Base-by-base conservation (phyloP, 2,113 vertebrate genomes). In the Lampris incognitus region DNA sequence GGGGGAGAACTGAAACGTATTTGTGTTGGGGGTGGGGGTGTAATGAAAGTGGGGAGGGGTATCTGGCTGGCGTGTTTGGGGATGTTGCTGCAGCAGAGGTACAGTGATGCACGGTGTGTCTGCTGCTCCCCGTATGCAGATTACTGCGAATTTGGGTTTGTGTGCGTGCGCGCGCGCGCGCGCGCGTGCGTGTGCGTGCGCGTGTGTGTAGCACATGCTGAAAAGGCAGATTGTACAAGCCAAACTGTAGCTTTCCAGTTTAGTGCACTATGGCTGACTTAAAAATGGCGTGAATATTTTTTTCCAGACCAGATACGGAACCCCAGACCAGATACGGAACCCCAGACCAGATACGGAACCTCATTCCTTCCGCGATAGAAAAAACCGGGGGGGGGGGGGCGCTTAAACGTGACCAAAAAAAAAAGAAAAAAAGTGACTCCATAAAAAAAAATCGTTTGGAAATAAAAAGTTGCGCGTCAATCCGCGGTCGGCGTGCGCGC, bases 1-100 rank as follows among this genome's bases (percentile, higher is more conserved):
- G 1, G 72, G 76, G 85, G 80, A 62, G 70, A 67, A 38, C 71
- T 66, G 61, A 72, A 80, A 38, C 51, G 58, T 66, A 69, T 89
- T 86, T 84, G 72, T 84, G 76, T 72, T 79, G 52, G 70, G 55
- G 68, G 65, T 9, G 42, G 62, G 42, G 55, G 24, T 39, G 68
- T 65, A 57, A 40, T 78, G 72, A 79, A 8, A 73, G 52, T 66
- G 39, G 13, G 52, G 40, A 39, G 55, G 1, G 49, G 36, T 9
- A 24, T 50, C 5, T 7, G 8, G 56, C 40, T 62, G 61, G 48
- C 40, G n/a, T 59, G 13, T 69, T 54, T 66, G 38, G 63, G 60
- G 48, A 10, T 72, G 66, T 38, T 81, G 44, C 69, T 72, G 54
- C 58, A 69, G 55, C 52, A 69, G 9, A 64, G 60, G 58, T 46